These are phyloP conservation scores for Xyrauchen texanus DNA, from an alignment of 2,113 vertebrate species.

Conservation along the genomic window DNA sequence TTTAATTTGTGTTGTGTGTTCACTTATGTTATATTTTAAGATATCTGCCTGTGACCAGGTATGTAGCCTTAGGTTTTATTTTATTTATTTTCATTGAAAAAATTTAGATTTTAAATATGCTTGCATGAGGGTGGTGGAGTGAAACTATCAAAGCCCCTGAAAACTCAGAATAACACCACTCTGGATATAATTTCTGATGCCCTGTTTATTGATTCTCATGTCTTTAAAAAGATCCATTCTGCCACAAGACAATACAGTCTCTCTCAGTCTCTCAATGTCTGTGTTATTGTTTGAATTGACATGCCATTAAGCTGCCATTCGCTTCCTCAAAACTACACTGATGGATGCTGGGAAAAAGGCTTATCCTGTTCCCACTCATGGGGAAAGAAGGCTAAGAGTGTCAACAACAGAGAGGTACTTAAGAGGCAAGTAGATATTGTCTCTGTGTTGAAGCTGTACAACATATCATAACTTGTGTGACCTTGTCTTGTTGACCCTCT, in stretches of 20 bases:
- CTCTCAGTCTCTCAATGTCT: conserved; percentile 38
- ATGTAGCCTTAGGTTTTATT: no score
- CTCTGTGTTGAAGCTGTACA: conserved; percentile 25
- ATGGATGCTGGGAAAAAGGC: conserved; percentile 45
- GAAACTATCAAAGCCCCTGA: not conserved
- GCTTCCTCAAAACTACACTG: conserved; percentile 57
- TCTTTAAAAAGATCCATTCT: not conserved
- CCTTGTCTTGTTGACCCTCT: not conserved
- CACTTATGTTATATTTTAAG: no score
- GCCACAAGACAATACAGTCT: conserved; percentile 1
- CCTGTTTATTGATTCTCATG: not conserved
- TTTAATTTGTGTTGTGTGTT: no score
- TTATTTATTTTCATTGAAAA: no score
- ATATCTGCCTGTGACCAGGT: no score
- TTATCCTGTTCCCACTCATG: conserved; percentile 44
- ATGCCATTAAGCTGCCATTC: conserved; percentile 47
- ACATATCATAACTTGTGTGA: conserved; percentile 36
- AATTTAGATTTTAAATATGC: no score
- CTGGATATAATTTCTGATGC: not conserved
- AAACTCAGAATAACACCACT: not conserved
- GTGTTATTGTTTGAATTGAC: conserved; percentile 53
- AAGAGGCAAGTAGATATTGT: conserved; percentile 18
- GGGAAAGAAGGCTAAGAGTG: conserved; percentile 28
- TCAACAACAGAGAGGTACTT: conserved; percentile 28
- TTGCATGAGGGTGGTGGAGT: not conserved